These are phyloP conservation scores for Alca torda DNA, from an alignment of 2,797 vertebrate species.

Conservation along the genomic window DNA sequence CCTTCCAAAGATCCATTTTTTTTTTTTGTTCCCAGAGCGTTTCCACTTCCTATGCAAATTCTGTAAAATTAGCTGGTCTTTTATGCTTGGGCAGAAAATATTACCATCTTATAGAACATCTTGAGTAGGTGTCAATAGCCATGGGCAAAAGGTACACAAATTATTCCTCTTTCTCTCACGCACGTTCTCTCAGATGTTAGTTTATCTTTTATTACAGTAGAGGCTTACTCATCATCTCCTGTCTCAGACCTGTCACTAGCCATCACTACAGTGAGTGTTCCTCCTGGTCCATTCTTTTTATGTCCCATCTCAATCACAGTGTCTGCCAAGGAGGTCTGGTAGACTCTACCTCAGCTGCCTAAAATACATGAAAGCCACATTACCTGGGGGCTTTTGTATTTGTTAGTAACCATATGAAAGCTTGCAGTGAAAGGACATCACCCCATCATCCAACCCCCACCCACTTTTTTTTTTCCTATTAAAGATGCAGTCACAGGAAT, in stretches of 20 bases:
- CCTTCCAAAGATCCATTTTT: not conserved
- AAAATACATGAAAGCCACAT: not conserved
- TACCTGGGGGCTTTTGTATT: not conserved
- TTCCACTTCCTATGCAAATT: not conserved
- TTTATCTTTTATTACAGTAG: not conserved
- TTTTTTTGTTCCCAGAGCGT: not conserved
- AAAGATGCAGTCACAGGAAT: not conserved
- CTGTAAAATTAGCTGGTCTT: not conserved
- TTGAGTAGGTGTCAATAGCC: not conserved
- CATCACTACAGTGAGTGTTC: not conserved
- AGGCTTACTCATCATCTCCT: not conserved
- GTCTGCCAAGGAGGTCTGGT: not conserved
- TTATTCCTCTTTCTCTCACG: not conserved
- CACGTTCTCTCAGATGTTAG: not conserved
- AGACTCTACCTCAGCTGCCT: not conserved
- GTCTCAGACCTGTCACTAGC: not conserved
- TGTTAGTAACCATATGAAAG: not conserved
- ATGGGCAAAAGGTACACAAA: not conserved
- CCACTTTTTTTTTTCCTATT: accelerated
- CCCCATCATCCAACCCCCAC: not conserved
- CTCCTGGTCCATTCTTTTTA: not conserved
- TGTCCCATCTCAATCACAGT: too few species aligned
- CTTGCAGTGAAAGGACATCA: not conserved
- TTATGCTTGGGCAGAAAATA: not conserved
- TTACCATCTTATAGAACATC: not conserved